Evolutionary conservation across 2,888 invertebrate genomes (phyloP).

Genomic region (Callyntrura guangdongensis): DNA sequence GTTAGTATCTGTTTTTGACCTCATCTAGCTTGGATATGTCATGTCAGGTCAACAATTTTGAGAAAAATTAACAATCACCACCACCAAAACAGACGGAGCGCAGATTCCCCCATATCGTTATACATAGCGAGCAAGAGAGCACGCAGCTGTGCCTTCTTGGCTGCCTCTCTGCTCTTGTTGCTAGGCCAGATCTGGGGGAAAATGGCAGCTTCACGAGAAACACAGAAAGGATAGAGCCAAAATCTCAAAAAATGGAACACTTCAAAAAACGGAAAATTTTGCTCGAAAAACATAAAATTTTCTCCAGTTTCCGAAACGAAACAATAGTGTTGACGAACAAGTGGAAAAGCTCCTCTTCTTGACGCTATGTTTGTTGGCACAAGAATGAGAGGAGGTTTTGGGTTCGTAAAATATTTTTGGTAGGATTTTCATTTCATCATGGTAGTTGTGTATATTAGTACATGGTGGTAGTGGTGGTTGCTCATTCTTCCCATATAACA

Average conservation of each 20-base stretch:
- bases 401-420: conserved; percentile 84
- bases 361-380: conserved; percentile 82
- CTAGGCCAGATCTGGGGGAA: conserved; percentile 76
- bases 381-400: conserved; percentile 83
- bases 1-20: conserved; percentile 82
- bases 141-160: conserved; percentile 70
- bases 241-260: conserved; percentile 29
- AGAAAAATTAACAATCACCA: conserved; percentile 56
- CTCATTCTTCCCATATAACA: conserved; percentile 59
- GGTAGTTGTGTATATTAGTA: conserved; percentile 62
- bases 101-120: conserved; percentile 74
- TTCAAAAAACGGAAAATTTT: conserved; percentile 62
- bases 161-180: conserved; percentile 66
- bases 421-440: conserved; percentile 81
- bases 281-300: conserved; percentile 54
- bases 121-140: conserved; percentile 64
- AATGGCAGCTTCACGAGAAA: conserved; percentile 71
- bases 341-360: conserved; percentile 63
- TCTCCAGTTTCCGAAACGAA: conserved; percentile 54
- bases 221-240: conserved; percentile 67
- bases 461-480: conserved; percentile 67
- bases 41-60: conserved; percentile 73
- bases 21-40: conserved; percentile 79
- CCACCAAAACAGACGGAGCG: conserved; percentile 40
- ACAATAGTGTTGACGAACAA: background rate